Evolutionary conservation across 1,140 invertebrate species (phyloP).

Genomic region (Octopus bimaculoides): DNA sequence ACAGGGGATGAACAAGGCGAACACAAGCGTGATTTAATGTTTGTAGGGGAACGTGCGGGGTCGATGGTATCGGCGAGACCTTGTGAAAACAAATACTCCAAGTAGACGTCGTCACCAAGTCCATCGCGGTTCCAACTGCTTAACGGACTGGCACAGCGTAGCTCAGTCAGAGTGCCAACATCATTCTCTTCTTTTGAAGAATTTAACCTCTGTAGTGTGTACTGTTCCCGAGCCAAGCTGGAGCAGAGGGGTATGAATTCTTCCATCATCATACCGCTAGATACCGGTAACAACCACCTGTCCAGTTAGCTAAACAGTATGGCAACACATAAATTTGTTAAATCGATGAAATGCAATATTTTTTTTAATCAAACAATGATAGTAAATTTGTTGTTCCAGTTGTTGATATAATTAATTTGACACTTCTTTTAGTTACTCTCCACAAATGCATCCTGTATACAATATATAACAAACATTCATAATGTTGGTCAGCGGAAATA

Average conservation of each 20-base stretch:
- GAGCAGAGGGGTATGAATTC: constrained; percentile 46
- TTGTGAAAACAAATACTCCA: constrained; percentile 51
- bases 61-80: constrained; percentile 40
- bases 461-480: too few relatives aligned
- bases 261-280: constrained; percentile 33
- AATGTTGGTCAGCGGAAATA: too few relatives aligned
- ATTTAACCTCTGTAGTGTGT: constrained; percentile 50
- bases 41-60: neutral
- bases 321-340: too few relatives aligned
- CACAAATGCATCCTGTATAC: too few relatives aligned
- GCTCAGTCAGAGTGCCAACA: constrained; percentile 24
- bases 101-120: constrained; percentile 44
- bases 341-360: too few relatives aligned
- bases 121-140: constrained; percentile 41
- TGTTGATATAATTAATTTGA: too few relatives aligned
- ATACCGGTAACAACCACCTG: too few relatives aligned
- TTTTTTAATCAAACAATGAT: too few relatives aligned
- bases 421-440: too few relatives aligned
- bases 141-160: constrained; percentile 23
- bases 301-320: too few relatives aligned
- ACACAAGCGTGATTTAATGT: neutral
- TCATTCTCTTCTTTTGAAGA: constrained; percentile 46
- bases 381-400: too few relatives aligned
- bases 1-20: neutral
- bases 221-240: constrained; percentile 48